These are phyloP conservation scores for Hoplodrina blanda DNA, from an alignment of 2,888 invertebrate genomes.

Conservation along the genomic window DNA sequence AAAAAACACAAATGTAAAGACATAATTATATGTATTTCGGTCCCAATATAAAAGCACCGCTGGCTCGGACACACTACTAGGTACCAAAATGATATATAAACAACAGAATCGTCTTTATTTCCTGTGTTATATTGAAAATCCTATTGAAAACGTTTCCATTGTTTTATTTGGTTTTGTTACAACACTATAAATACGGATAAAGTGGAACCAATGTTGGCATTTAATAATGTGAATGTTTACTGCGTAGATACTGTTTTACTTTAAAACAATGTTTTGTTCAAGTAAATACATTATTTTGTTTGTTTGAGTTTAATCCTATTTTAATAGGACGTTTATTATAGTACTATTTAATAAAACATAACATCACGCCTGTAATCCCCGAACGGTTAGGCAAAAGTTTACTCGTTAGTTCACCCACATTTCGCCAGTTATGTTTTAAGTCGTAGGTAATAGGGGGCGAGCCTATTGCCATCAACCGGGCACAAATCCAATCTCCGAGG, in stretches of 20 bases:
- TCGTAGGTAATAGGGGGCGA: too few relatives aligned
- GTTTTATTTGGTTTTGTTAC: conserved; percentile 30
- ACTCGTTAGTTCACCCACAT: too few relatives aligned
- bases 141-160: conserved; percentile 34
- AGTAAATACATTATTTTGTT: too few relatives aligned
- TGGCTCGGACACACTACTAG: neutral
- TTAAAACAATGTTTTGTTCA: too few relatives aligned
- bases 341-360: too few relatives aligned
- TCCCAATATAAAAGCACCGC: neutral
- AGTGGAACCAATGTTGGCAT: neutral
- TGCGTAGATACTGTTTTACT: neutral
- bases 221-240: neutral
- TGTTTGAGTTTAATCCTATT: too few relatives aligned
- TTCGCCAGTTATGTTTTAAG: too few relatives aligned
- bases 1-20: neutral
- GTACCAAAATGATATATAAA: neutral
- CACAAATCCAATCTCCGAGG: too few relatives aligned
- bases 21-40: neutral
- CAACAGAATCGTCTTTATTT: conserved; percentile 55
- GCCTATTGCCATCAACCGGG: too few relatives aligned
- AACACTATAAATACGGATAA: conserved; percentile 29
- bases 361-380: too few relatives aligned
- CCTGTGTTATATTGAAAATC: conserved; percentile 41
- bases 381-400: too few relatives aligned
- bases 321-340: too few relatives aligned